Conservation (phyloP, 2,797 vertebrate genomes). For the Chiroxiphia lanceolata region DNA sequence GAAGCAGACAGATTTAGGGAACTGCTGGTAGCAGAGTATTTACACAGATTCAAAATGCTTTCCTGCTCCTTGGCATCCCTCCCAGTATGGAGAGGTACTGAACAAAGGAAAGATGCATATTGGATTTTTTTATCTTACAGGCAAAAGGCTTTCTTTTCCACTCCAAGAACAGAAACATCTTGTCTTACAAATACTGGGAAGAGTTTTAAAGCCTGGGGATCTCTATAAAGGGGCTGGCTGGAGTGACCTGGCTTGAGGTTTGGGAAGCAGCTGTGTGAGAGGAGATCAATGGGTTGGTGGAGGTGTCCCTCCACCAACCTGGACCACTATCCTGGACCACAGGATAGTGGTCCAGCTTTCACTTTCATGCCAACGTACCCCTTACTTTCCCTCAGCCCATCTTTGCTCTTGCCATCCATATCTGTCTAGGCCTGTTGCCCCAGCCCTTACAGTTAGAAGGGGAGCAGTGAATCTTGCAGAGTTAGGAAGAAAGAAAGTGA, state of each 20-base stretch:
- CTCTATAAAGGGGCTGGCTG: neutral
- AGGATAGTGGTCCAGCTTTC: neutral
- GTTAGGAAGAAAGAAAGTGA: neutral
- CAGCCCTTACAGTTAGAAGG: neutral
- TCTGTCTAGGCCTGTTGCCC: rapidly evolving
- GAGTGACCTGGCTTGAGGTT: neutral
- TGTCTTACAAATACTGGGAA: neutral
- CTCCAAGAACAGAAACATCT: neutral
- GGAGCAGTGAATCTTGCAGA: neutral
- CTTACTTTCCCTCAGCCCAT: neutral
- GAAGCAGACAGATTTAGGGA: neutral
- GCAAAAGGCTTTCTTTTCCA: neutral
- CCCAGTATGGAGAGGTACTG: neutral
- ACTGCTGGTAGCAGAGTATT: neutral
- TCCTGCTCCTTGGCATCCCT: neutral
- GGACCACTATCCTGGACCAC: too few relatives aligned
- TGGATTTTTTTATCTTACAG: neutral
- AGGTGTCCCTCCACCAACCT: too few relatives aligned
- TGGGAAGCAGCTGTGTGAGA: neutral
- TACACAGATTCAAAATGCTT: neutral
- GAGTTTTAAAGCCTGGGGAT: neutral
- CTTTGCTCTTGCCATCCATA: neutral
- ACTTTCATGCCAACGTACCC: neutral
- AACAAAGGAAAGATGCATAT: neutral
- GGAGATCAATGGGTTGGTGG: neutral